phyloP scores from a whole-genome alignment of 2,113 vertebrate species.

The Burhinus bistriatus region DNA sequence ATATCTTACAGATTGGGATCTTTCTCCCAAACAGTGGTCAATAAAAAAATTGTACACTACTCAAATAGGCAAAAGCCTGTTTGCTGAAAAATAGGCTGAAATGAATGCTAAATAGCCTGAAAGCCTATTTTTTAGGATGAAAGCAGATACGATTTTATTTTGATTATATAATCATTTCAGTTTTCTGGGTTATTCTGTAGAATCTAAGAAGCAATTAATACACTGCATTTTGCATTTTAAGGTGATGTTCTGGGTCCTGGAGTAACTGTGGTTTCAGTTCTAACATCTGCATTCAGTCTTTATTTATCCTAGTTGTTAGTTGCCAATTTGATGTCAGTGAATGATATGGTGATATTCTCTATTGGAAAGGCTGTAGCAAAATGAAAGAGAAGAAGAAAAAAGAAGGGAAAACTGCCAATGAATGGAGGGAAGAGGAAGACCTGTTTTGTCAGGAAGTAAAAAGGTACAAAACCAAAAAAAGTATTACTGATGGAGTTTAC shows the following conservation, averaged over 20 bases:
- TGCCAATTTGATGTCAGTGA: not conserved
- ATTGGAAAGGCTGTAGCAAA: not conserved
- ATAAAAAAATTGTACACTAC: not conserved
- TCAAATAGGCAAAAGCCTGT: not conserved
- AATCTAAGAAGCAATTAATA: not conserved
- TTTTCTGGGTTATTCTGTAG: not conserved
- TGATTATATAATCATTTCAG: not conserved
- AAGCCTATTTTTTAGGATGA: not conserved
- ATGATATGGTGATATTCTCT: not conserved
- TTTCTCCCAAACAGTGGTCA: not conserved
- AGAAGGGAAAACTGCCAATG: not conserved
- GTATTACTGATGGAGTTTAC: not conserved
- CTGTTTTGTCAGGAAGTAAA: not conserved
- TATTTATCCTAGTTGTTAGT: not conserved
- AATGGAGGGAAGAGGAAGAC: not conserved
- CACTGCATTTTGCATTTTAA: not conserved
- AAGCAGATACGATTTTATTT: not conserved
- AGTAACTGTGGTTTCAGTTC: not conserved
- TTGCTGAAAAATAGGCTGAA: not conserved
- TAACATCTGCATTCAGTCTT: not conserved
- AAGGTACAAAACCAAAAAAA: not conserved
- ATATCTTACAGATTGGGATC: not conserved
- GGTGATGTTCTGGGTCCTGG: not conserved
- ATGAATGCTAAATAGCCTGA: not conserved
- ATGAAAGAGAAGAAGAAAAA: not conserved